Percentiles rank a stretch among this genome's conserved stretches.
phyloP scores from a whole-genome alignment of 2,797 vertebrate species.

The Brachyalestes nurse region DNA sequence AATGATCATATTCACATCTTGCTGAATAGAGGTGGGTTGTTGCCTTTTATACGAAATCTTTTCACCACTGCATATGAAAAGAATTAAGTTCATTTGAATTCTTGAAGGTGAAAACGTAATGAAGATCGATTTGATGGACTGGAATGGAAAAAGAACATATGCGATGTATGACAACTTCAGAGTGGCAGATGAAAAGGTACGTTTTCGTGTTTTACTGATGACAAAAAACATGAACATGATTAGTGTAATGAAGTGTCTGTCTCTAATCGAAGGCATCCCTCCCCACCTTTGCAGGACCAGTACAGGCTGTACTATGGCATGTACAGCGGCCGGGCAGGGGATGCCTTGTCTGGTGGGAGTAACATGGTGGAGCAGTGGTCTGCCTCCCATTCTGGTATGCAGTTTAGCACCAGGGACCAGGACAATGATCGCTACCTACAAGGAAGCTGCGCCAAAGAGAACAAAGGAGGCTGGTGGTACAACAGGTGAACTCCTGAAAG shows the following conservation, averaged over 20 bases:
- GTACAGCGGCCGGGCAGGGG: constrained; percentile 87
- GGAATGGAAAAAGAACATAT: constrained; percentile 81
- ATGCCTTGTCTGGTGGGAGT: constrained; percentile 83
- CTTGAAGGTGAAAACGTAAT: constrained; percentile 80
- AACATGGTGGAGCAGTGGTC: constrained; percentile 88
- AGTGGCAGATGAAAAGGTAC: constrained; percentile 82
- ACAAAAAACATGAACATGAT: neutral
- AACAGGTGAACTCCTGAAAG: constrained; percentile 81
- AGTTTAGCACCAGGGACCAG: constrained; percentile 88
- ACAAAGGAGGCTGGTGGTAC: constrained; percentile 90
- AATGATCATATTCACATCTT: constrained; percentile 85
- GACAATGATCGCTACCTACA: constrained; percentile 87
- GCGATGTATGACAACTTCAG: constrained; percentile 87
- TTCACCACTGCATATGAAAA: neutral
- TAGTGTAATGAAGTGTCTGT: neutral
- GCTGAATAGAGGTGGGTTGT: constrained; percentile 76
- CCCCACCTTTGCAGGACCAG: constrained; percentile 76
- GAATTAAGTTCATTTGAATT: neutral
- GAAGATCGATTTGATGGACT: constrained; percentile 90
- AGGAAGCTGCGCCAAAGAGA: constrained; percentile 88
- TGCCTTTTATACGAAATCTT: neutral
- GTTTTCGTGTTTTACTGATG: constrained; percentile 1
- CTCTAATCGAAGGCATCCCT: too few relatives aligned
- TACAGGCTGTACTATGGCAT: constrained; percentile 85
- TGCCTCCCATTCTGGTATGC: constrained; percentile 84